A percentile compares a stretch with the other conserved stretches of the same genome.
Evolutionary conservation across 2,888 invertebrate species (phyloP).

Genomic region (Polydrusus cervinus): DNA sequence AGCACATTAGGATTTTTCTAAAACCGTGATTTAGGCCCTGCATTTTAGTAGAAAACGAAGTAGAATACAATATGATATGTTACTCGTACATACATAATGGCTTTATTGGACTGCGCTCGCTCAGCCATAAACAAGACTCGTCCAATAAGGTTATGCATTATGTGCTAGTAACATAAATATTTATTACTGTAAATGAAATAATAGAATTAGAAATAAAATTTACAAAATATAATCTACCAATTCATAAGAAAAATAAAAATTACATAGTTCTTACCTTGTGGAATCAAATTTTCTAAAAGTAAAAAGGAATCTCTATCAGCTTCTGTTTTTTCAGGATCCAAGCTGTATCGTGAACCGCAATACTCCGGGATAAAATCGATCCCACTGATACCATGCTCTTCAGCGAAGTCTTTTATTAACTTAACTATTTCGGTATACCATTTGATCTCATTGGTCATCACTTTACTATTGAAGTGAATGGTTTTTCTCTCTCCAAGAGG

Average conservation of each 20-base stretch:
- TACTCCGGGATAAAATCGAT: conserved; percentile 39
- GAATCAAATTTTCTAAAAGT: conserved; percentile 52
- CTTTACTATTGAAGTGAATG: conserved; percentile 3
- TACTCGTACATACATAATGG: too few relatives aligned
- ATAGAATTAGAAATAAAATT: too few relatives aligned
- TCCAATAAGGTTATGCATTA: too few relatives aligned
- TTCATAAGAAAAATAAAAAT: background rate
- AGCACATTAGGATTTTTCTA: too few relatives aligned
- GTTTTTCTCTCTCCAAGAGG: conserved; percentile 13
- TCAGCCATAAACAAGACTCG: too few relatives aligned
- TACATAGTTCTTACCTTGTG: conserved; percentile 40
- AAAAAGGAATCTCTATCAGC: conserved; percentile 52
- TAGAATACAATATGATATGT: too few relatives aligned
- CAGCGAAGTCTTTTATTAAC: conserved; percentile 44
- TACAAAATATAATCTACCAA: too few relatives aligned
- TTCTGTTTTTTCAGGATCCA: conserved; percentile 37
- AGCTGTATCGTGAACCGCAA: conserved; percentile 47
- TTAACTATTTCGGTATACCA: conserved; percentile 49
- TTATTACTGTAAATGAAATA: too few relatives aligned
- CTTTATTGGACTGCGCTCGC: too few relatives aligned
- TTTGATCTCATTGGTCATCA: conserved; percentile 45
- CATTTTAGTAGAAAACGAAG: too few relatives aligned
- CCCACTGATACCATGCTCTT: conserved; percentile 32
- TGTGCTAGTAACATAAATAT: too few relatives aligned
- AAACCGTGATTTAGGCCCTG: too few relatives aligned